These are phyloP conservation scores for Anabacerthia variegaticeps DNA, from an alignment of 2,797 vertebrate species.

Conservation along the genomic window DNA sequence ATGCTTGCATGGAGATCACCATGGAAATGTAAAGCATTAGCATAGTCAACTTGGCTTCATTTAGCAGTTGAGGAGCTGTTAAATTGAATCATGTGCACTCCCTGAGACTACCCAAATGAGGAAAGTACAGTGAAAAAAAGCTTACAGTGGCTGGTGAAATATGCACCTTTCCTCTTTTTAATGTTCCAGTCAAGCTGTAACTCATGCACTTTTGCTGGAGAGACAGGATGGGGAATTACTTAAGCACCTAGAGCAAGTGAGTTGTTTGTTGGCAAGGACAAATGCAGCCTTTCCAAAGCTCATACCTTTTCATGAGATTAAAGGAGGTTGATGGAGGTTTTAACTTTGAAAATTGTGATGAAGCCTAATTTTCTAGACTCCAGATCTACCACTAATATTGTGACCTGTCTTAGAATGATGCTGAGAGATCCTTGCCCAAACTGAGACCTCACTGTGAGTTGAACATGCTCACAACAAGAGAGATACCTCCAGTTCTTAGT, in stretches of 20 bases:
- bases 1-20: background rate
- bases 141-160: background rate
- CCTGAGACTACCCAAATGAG: background rate
- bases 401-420: background rate
- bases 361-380: background rate
- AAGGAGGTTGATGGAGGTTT: background rate
- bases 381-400: background rate
- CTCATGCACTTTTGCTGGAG: background rate
- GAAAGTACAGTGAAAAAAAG: background rate
- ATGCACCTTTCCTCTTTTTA: background rate
- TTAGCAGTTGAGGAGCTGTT: constrained; percentile 21
- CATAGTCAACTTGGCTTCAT: constrained; percentile 15
- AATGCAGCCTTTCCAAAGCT: background rate
- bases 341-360: background rate
- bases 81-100: background rate
- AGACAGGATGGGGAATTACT: background rate
- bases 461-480: background rate
- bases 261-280: background rate
- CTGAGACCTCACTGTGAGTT: background rate
- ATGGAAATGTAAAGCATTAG: background rate
- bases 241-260: background rate
- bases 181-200: background rate
- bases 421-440: background rate
- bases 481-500: background rate
- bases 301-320: background rate